Evolutionary conservation across 2,113 vertebrate genomes (phyloP), one percentile per base, ranked within the genome.

Genomic region (Cololabis saira): DNA sequence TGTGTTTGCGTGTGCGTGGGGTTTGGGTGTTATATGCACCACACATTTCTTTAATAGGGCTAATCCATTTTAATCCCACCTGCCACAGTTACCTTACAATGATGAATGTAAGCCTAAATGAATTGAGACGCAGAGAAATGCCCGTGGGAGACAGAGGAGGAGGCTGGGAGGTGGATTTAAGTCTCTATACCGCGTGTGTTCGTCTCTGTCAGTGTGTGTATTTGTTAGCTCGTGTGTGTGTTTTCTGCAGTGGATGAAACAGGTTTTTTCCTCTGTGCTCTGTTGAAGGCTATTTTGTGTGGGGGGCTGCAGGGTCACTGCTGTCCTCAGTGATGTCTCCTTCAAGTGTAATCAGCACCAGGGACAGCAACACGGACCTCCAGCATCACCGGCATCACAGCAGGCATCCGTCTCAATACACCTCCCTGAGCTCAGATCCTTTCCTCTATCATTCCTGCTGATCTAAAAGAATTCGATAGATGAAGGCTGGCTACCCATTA

Each of bases 1-100:
- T 66, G 63, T 67, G 48, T 54, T 22, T 66, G 63, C 64, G 52
- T 74, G n/a, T 10, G 50, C 51, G 55, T 44, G 49, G 52, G 48
- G 64, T 81, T 77, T 82, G 48, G 61, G 61, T 86, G 82, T 87
- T 88, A 90, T 86, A 79, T 85, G 83, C 84, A 87, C 87, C 90
- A 86, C 89, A 89, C 84, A 89, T 83, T 87, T 87, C 82, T 91
- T 91, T 91, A 92, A 91, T 90, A 89, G 88, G 84, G 83, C 87
- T 91, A 92, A 93, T 93, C 91, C 90, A 92, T 93, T 93, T 93
- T 91, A 93, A 93, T 93, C 91, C 88, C 90, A 93, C 89, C 90
- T 92, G 92, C 90, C 92, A 93, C 85, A 88, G 90, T 91, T 91
- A 85, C 90, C 89, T 85, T 90, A 91, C 88, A 88, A 82, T 93